Conservation (phyloP, 2,797 vertebrate species). For the Argyrosomus regius region DNA sequence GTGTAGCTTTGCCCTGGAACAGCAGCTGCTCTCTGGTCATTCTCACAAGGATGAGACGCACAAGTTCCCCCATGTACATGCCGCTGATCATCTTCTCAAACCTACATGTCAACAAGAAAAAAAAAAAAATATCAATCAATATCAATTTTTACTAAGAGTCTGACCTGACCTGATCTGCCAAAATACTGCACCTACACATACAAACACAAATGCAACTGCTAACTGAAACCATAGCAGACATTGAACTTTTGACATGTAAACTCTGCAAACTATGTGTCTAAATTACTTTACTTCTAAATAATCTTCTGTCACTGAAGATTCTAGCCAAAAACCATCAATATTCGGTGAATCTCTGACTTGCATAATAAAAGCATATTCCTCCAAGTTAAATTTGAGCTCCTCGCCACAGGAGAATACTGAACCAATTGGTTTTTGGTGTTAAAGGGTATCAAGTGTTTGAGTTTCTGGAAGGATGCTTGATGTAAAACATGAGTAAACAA, state of each 20-base stretch:
- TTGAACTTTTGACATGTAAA: background rate
- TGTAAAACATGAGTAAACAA: background rate
- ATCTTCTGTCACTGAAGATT: no score
- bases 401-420: no score
- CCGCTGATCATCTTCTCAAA: slow-evolving; percentile 99
- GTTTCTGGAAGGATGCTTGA: background rate
- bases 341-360: no score
- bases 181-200: background rate
- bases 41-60: slow-evolving; percentile 94
- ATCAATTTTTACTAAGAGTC: background rate
- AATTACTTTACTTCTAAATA: no score
- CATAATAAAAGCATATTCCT: no score
- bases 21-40: slow-evolving; percentile 93
- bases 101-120: slow-evolving; percentile 70
- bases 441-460: background rate
- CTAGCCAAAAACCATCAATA: no score
- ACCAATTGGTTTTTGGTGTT: no score
- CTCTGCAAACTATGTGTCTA: no score
- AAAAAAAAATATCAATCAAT: background rate
- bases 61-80: slow-evolving; percentile 97
- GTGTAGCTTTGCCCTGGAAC: slow-evolving; percentile 90
- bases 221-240: background rate
- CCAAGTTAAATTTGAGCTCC: no score
- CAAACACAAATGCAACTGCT: background rate
- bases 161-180: no score